Evolutionary conservation across 2,888 invertebrate genomes (phyloP).

Genomic region (Stenoptilia bipunctidactyla): DNA sequence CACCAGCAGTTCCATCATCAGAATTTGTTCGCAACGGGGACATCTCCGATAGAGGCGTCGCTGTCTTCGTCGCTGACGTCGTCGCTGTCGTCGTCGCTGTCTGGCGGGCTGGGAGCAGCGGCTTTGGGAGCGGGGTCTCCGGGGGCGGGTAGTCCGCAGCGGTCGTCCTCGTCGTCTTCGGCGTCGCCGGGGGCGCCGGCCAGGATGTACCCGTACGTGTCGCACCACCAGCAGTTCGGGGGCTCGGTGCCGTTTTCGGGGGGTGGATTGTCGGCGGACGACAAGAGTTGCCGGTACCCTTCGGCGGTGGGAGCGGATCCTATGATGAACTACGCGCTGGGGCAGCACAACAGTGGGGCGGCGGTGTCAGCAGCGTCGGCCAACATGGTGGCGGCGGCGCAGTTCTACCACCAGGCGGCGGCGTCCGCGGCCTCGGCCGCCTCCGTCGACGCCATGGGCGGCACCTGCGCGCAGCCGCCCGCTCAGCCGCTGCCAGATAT

Average conservation of each 20-base stretch:
- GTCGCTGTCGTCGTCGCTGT: constrained; percentile 71
- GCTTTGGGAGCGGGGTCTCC: constrained; percentile 73
- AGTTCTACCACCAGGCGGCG: constrained; percentile 90
- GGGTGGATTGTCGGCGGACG: constrained; percentile 74
- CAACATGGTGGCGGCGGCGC: constrained; percentile 80
- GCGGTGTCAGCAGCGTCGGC: constrained; percentile 77
- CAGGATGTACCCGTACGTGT: constrained; percentile 95
- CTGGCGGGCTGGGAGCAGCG: constrained; percentile 74
- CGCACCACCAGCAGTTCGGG: constrained; percentile 82
- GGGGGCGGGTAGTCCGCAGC: constrained; percentile 74
- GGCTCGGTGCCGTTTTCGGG: constrained; percentile 78
- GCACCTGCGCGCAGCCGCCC: constrained; percentile 84
- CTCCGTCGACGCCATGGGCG: constrained; percentile 85
- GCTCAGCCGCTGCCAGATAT: constrained; percentile 92
- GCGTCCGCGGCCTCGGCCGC: constrained; percentile 82
- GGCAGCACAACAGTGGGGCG: constrained; percentile 80
- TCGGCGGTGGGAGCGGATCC: constrained; percentile 76
- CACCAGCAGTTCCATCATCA: constrained; percentile 79
- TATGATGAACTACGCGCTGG: constrained; percentile 86
- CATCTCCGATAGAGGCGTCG: constrained; percentile 80
- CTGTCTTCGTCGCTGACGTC: constrained; percentile 71
- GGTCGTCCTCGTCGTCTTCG: constrained; percentile 74
- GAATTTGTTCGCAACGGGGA: constrained; percentile 73
- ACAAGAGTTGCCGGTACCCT: constrained; percentile 87
- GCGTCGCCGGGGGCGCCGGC: constrained; percentile 81